Evolutionary conservation across 2,888 invertebrate species (phyloP).

Genomic region (Lasioglossum calceatum): DNA sequence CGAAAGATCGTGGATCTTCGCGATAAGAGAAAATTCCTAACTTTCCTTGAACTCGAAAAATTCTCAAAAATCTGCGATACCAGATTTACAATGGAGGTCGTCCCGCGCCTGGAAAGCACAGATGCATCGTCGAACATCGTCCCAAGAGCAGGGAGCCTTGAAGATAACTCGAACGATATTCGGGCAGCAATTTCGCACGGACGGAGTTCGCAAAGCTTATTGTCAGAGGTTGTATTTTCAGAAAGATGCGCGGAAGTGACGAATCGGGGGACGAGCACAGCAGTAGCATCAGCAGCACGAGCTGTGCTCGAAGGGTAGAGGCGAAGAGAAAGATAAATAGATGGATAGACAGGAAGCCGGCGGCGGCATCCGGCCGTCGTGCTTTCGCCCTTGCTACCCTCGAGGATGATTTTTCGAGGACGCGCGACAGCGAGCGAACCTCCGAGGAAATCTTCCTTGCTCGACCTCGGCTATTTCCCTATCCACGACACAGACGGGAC

Average conservation of each 20-base stretch:
- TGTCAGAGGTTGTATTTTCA: conserved; percentile 3
- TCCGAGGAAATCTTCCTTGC: conserved; percentile 77
- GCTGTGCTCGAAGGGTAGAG: not conserved
- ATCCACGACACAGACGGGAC: conserved; percentile 53
- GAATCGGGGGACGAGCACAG: conserved; percentile 9
- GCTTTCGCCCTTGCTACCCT: conserved; percentile 38
- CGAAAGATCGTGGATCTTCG: not conserved
- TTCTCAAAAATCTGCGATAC: not conserved
- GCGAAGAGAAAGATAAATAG: conserved; percentile 46
- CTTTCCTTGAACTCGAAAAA: not conserved
- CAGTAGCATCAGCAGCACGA: not conserved
- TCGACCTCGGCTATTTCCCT: conserved; percentile 67
- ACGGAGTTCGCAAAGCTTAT: not conserved
- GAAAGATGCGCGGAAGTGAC: conserved; percentile 3
- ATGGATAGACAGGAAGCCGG: conserved; percentile 49
- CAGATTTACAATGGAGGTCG: not conserved
- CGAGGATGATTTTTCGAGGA: conserved; percentile 56
- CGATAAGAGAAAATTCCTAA: not conserved
- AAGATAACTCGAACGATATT: not conserved
- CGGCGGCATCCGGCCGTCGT: conserved; percentile 33
- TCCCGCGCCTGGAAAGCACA: not conserved
- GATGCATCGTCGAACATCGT: not conserved
- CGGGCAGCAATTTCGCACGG: conserved; percentile 42
- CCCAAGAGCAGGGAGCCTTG: not conserved
- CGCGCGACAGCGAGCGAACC: conserved; percentile 64